Evolutionary conservation across 2,888 invertebrate genomes (phyloP).

Genomic region (Nasonovia ribisnigri): DNA sequence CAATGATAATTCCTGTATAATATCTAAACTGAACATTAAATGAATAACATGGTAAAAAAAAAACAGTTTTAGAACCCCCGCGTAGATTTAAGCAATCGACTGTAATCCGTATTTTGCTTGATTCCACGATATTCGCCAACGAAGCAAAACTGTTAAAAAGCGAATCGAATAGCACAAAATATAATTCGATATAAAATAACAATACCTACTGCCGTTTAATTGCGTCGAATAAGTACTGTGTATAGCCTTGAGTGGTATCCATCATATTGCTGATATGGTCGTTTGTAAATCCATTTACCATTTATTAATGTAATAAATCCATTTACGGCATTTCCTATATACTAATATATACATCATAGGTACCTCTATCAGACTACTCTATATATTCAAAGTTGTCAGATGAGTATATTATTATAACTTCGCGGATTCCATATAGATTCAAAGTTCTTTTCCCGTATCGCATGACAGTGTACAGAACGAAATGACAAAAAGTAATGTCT

Average conservation of each 20-base stretch:
- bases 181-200: background rate
- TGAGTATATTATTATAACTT: background rate
- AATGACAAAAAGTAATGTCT: background rate
- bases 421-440: slow-evolving; percentile 14
- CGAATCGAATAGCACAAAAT: background rate
- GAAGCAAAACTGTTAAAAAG: background rate
- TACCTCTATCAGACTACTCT: background rate
- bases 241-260: slow-evolving; percentile 37
- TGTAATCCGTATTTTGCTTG: background rate
- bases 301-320: slow-evolving; percentile 50
- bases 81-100: background rate
- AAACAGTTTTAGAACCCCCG: background rate
- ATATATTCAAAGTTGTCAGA: background rate
- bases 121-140: background rate
- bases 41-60: background rate
- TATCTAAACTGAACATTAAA: background rate
- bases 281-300: too few relatives aligned
- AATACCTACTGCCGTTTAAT: background rate
- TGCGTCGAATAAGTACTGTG: background rate
- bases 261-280: background rate
- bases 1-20: background rate
- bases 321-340: slow-evolving; percentile 40
- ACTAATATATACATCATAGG: background rate
- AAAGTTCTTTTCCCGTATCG: background rate
- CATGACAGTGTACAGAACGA: background rate